A percentile compares a stretch with the other conserved stretches of the same genome.
phyloP scores from a whole-genome alignment of 1,140 invertebrate genomes.

The Aleiodes sp. region DNA sequence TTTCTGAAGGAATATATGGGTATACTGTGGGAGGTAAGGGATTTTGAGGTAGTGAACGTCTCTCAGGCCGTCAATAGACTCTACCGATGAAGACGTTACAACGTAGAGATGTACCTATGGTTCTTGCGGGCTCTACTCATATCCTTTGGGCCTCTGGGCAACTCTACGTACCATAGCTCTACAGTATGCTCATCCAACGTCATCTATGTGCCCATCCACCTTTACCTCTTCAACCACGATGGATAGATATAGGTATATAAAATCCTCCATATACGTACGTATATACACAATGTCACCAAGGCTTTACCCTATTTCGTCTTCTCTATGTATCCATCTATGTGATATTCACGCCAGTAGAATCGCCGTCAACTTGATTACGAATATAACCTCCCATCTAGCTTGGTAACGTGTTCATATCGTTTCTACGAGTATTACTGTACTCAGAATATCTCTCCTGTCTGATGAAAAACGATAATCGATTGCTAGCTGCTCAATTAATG shows the following conservation, averaged over 20 bases:
- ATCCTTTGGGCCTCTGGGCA: conserved; percentile 53
- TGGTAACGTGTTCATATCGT: neutral
- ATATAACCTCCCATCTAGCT: conserved; percentile 3
- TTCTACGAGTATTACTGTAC: no score
- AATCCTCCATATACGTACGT: neutral
- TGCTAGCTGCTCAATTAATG: no score
- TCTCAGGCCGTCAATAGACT: conserved; percentile 51
- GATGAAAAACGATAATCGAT: no score
- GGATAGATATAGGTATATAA: neutral
- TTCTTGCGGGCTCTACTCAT: conserved; percentile 37
- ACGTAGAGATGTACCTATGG: conserved; percentile 23
- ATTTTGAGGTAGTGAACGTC: conserved; percentile 36
- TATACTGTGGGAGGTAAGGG: neutral
- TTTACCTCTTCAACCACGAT: neutral
- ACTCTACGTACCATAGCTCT: conserved; percentile 13
- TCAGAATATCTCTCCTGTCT: no score
- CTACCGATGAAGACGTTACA: conserved; percentile 49
- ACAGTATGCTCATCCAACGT: neutral
- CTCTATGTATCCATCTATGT: neutral
- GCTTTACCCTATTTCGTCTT: neutral
- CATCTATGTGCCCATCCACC: neutral
- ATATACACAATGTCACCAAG: neutral
- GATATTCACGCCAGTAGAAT: conserved; percentile 15
- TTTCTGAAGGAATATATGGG: neutral
- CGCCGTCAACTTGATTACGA: conserved; percentile 26